Conservation (phyloP, 2,113 vertebrate genomes). For the Thomomys bottae region DNA sequence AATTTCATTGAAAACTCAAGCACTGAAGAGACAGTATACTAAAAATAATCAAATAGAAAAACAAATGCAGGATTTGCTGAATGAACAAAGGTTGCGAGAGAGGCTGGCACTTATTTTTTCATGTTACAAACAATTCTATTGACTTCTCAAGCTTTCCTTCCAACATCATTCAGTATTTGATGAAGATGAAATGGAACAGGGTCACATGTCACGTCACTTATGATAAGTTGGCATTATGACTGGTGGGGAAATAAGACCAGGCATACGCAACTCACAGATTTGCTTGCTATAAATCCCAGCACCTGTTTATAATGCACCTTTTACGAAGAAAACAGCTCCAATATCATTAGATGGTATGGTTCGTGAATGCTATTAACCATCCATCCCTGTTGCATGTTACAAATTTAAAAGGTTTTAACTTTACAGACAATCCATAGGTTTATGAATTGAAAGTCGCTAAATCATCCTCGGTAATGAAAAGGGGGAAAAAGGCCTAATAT, state of each 20-base stretch:
- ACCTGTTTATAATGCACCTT: slow-evolving; percentile 67
- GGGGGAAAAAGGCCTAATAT: slow-evolving; percentile 76
- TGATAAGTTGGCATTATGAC: slow-evolving; percentile 50
- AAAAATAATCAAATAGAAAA: slow-evolving; percentile 75
- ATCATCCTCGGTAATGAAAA: slow-evolving; percentile 85
- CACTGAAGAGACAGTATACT: slow-evolving; percentile 32
- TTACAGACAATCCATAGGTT: slow-evolving; percentile 80
- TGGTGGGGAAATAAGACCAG: slow-evolving; percentile 73
- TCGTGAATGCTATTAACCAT: slow-evolving; percentile 69
- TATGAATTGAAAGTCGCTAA: slow-evolving; percentile 83
- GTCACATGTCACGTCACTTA: slow-evolving; percentile 69
- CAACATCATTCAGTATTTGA: slow-evolving; percentile 63
- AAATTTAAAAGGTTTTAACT: slow-evolving; percentile 82
- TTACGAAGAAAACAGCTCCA: slow-evolving; percentile 67
- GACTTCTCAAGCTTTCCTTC: slow-evolving; percentile 69
- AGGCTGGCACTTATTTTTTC: slow-evolving; percentile 60
- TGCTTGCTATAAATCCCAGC: slow-evolving; percentile 55
- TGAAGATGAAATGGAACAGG: slow-evolving; percentile 72
- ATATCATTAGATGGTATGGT: slow-evolving; percentile 53
- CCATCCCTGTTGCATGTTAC: slow-evolving; percentile 48
- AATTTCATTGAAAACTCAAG: slow-evolving; percentile 78
- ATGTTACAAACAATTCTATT: slow-evolving; percentile 69
- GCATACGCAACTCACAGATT: slow-evolving; percentile 60
- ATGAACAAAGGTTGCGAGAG: slow-evolving; percentile 52
- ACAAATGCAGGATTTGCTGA: slow-evolving; percentile 60